A percentile compares a stretch with the other conserved stretches of the same genome.
phyloP scores from a whole-genome alignment of 1,140 invertebrate species.

The Diplogasteroides magnus region DNA sequence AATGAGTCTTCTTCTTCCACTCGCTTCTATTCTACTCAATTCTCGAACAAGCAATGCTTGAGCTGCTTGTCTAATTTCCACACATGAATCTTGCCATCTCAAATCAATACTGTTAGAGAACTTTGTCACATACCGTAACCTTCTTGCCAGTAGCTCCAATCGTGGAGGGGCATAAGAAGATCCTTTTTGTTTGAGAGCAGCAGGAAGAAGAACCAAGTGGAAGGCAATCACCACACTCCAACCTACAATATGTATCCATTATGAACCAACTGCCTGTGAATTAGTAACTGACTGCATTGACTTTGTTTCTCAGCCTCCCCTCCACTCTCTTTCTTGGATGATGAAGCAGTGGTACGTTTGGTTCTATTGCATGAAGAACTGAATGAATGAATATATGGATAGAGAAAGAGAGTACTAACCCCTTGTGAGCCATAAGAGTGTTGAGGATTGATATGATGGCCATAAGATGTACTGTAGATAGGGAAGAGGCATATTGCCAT shows the following conservation, averaged over 20 bases:
- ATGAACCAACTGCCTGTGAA: neutral
- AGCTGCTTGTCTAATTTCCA: slow-evolving; percentile 88
- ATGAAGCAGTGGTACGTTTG: neutral
- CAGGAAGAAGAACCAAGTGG: slow-evolving; percentile 89
- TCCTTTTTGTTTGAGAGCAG: slow-evolving; percentile 59
- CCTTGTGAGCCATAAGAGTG: slow-evolving; percentile 95
- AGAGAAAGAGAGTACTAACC: slow-evolving; percentile 65
- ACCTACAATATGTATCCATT: slow-evolving; percentile 73
- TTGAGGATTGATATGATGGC: slow-evolving; percentile 88
- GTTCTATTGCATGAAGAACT: neutral
- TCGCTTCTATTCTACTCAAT: slow-evolving; percentile 78
- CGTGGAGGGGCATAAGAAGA: slow-evolving; percentile 77
- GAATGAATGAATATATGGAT: neutral
- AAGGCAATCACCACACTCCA: slow-evolving; percentile 91
- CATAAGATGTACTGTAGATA: slow-evolving; percentile 90
- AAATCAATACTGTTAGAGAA: slow-evolving; percentile 1
- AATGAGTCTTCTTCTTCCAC: slow-evolving; percentile 52
- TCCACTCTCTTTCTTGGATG: neutral
- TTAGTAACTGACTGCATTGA: neutral
- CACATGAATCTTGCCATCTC: slow-evolving; percentile 91
- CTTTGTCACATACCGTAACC: slow-evolving; percentile 49
- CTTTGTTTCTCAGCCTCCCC: neutral
- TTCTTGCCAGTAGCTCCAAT: slow-evolving; percentile 89
- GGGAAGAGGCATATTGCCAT: slow-evolving; percentile 60
- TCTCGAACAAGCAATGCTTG: slow-evolving; percentile 91